phyloP scores from a whole-genome alignment of 1,140 invertebrate genomes.

The Drosophila miranda region DNA sequence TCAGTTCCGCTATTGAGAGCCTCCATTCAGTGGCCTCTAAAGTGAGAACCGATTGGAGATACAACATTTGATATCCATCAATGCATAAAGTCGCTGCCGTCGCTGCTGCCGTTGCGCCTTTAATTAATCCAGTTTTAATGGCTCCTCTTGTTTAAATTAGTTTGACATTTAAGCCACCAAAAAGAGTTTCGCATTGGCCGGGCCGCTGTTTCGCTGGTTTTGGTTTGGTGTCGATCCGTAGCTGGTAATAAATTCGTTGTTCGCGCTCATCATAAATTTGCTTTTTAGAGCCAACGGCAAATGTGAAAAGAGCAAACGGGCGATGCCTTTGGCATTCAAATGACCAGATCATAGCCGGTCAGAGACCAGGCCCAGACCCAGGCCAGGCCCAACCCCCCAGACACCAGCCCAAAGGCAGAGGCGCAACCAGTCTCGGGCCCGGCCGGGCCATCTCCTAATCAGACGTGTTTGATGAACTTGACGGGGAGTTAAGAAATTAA shows the following conservation, averaged over 20 bases:
- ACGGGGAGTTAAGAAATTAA: slow-evolving; percentile 58
- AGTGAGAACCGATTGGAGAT: background rate
- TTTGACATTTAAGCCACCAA: slow-evolving; percentile 71
- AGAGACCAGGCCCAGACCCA: background rate
- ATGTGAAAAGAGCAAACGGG: slow-evolving; percentile 61
- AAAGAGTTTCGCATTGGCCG: slow-evolving; percentile 43
- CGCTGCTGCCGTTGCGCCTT: slow-evolving; percentile 45
- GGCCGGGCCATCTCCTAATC: slow-evolving; percentile 23
- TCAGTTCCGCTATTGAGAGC: slow-evolving; percentile 15
- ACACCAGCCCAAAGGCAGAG: slow-evolving; percentile 15
- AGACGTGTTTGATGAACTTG: slow-evolving; percentile 77
- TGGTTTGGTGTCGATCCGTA: slow-evolving; percentile 18
- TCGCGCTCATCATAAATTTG: slow-evolving; percentile 74
- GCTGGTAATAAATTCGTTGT: slow-evolving; percentile 64
- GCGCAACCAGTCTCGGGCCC: slow-evolving; percentile 28
- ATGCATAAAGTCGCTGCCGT: slow-evolving; percentile 31
- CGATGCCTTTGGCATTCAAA: slow-evolving; percentile 79
- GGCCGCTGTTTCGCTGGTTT: background rate
- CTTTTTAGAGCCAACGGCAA: slow-evolving; percentile 61
- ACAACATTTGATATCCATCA: slow-evolving; percentile 32
- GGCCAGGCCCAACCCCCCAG: slow-evolving; percentile 34
- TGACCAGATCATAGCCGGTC: slow-evolving; percentile 45
- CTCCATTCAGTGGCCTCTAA: background rate
- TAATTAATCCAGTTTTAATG: slow-evolving; percentile 80
- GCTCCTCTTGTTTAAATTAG: slow-evolving; percentile 75